Base-by-base conservation (phyloP, 2,888 invertebrate species). In the Drosophila aldrichi region DNA sequence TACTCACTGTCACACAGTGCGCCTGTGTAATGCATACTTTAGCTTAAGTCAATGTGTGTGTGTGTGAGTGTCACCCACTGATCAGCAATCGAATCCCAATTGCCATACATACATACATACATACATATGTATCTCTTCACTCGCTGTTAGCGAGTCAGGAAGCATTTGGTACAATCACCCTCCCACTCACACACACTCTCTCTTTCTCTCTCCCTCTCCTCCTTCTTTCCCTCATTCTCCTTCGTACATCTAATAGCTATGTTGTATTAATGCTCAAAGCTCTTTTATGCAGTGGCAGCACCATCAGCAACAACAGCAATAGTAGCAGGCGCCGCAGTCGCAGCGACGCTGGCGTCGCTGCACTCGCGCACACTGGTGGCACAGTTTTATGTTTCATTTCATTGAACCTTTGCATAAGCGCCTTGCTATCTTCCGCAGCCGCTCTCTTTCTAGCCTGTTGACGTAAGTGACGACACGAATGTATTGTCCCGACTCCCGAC, bases 321-420 rank as follows among this genome's bases (percentile, higher is more conserved):
- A 12, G 32, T 10, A 34, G 34, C 43, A 6, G 44, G 8, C 20
- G 44, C 8, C 44, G n/a, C 44, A 34, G 57, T n/a, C 55, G 51
- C 25, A 36, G 29, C 52, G 62, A 43, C 57, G 70, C 22, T 7
- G 18, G 32, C 79, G 64, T 52, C 67, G 71, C 75, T 79, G 75
- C 78, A 77, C 38, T 77, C 43, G 69, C 48, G 64, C 60, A 66
- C 75, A 75, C 78, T 79, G 76, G 61, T 79, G 79, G 80, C 79
- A 79, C 80, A 79, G 80, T 79, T 79, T 79, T 79, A 79, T 73
- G 80, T 79, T 76, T 79, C 76, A 79, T 79, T 79, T 77, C 79
- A 79, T 79, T 79, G 79, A 79, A 79, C 79, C 79, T 79, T 79
- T 79, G 79, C 79, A 79, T 79, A 79, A 79, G 77, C 63, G 78